These are phyloP conservation scores for Pantherophis alleghaniensis DNA, from an alignment of 2,797 vertebrate genomes.

Conservation along the genomic window DNA sequence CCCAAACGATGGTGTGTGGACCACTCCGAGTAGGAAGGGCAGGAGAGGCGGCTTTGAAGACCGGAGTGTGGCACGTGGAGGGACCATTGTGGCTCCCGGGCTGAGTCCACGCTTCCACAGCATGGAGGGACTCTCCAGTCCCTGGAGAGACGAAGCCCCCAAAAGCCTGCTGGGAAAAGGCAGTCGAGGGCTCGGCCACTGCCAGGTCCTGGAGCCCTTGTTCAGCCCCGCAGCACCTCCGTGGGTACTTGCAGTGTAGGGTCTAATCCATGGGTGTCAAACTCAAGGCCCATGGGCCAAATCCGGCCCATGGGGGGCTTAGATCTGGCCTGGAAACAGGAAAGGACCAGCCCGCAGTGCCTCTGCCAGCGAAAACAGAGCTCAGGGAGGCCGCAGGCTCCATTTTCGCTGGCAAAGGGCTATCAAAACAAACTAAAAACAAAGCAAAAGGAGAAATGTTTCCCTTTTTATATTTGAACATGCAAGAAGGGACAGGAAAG, in stretches of 20 bases:
- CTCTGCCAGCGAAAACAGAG: too few relatives aligned
- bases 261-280: too few relatives aligned
- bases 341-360: too few relatives aligned
- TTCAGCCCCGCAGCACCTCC: not conserved
- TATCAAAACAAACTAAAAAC: too few relatives aligned
- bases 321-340: too few relatives aligned
- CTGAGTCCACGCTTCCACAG: not conserved
- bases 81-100: not conserved
- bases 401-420: too few relatives aligned
- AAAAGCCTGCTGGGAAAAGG: not conserved
- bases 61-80: not conserved
- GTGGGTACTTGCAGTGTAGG: not conserved
- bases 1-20: not conserved
- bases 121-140: not conserved
- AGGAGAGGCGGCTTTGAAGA: not conserved
- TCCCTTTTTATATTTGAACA: too few relatives aligned
- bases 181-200: not conserved
- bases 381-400: too few relatives aligned
- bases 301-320: too few relatives aligned
- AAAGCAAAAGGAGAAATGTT: too few relatives aligned
- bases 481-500: too few relatives aligned
- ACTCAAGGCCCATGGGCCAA: too few relatives aligned
- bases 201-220: not conserved
- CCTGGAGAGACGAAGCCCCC: not conserved
- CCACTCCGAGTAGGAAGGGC: not conserved